Base-by-base conservation (phyloP, 2,113 vertebrate species). In the Emydura subglobosa region DNA sequence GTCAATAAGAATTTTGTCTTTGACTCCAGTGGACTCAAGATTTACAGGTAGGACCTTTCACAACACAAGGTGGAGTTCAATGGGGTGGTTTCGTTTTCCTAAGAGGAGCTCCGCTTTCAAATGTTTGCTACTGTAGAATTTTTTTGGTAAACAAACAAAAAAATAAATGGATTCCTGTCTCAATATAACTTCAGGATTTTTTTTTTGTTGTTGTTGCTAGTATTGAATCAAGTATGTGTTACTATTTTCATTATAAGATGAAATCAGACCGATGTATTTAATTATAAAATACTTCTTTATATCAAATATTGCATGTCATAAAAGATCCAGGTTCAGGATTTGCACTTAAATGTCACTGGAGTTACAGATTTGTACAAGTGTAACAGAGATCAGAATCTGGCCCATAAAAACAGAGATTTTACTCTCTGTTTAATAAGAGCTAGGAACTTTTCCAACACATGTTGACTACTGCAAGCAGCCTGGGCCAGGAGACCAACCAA, bases 401-500 rank as follows among this genome's bases (percentile, higher is more conserved):
- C 84, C 72, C 25, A 78, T 61, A 93, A 81, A 86, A n/a, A 51
- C 1, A 79, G 93, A 74, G 59, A 5, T 89, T 86, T 92, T 44
- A 5, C 54, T 54, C 82, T 21, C n/a, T 91, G 76, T 91, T 94
- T 88, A n/a, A 59, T 76, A 89, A 90, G 82, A 85, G 79, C 72
- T 94, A 91, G 95, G 95, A 97, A 68, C 51, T 91, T 93, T 96
- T 97, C 95, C 95, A 97, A 96, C 85, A 89, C 1, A 0, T 89
- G 53, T 34, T 91, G 91, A 90, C 91, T 96, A 90, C 82, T 90
- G 89, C 92, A 95, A 97, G 72, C 78, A 47, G 74, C 11, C 24
- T 47, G 3, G 12, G 74, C 42, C 79, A 85, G 89, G 55, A 0
- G 1, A 86, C 92, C 88, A 90, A 97, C 91, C 91, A 86, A 87